phyloP scores from a whole-genome alignment of 2,888 invertebrate genomes.

The Conistra vaccinii region DNA sequence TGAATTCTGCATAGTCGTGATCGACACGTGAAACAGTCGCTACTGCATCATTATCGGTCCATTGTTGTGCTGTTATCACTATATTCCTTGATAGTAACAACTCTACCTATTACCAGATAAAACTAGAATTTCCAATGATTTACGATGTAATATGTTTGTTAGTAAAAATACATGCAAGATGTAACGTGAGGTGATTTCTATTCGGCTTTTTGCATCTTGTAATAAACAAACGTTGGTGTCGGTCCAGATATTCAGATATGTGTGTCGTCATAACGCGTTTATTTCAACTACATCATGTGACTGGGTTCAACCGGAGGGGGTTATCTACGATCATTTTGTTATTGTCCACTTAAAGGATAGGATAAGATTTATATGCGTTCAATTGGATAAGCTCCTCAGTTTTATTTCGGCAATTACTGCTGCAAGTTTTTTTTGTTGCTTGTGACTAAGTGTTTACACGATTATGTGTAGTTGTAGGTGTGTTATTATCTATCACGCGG shows the following conservation, averaged over 20 bases:
- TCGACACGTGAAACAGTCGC: conserved; percentile 53
- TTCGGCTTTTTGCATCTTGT: conserved; percentile 55
- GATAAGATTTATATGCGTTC: conserved; percentile 49
- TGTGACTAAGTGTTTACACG: conserved; percentile 56
- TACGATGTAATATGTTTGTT: conserved; percentile 31
- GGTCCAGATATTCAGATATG: conserved; percentile 55
- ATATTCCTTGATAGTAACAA: conserved; percentile 53
- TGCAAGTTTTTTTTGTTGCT: conserved; percentile 39
- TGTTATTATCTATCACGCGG: conserved; percentile 64
- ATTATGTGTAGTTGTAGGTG: conserved; percentile 47
- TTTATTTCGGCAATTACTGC: conserved; percentile 40
- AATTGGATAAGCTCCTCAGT: conserved; percentile 46
- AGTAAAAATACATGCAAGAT: conserved; percentile 39
- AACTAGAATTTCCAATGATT: conserved; percentile 46
- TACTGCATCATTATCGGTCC: conserved; percentile 46
- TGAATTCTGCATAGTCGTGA: conserved; percentile 58
- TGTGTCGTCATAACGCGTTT: conserved; percentile 54
- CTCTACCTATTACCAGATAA: conserved; percentile 47
- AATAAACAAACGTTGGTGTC: conserved; percentile 65
- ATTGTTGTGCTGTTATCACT: conserved; percentile 57
- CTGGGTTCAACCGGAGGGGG: conserved; percentile 58
- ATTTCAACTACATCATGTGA: conserved; percentile 70
- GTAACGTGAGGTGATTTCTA: conserved; percentile 40
- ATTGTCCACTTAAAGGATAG: conserved; percentile 64
- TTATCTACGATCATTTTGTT: conserved; percentile 67